Evolutionary conservation across 2,113 vertebrate species (phyloP).

Genomic region (Ciconia maguari): DNA sequence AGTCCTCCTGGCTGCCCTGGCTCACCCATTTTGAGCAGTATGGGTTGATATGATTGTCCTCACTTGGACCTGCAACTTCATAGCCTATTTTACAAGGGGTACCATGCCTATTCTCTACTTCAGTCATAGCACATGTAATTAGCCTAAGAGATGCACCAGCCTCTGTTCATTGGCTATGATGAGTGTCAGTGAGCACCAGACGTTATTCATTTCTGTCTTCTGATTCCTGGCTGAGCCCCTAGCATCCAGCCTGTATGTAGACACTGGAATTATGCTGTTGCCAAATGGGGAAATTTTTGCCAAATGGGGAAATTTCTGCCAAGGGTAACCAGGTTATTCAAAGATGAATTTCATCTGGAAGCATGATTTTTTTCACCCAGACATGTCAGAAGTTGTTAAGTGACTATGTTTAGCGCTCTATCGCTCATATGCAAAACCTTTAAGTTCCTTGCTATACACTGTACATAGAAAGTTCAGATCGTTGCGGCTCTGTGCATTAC

Average conservation of each 20-base stretch:
- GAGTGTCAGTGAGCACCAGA: not conserved
- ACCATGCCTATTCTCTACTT: not conserved
- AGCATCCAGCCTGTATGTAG: not conserved
- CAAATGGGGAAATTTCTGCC: not conserved
- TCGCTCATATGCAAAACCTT: not conserved
- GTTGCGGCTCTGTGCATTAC: not conserved
- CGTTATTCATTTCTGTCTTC: not conserved
- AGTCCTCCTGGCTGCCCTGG: not conserved
- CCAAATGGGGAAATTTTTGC: not conserved
- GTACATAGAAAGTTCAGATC: not conserved
- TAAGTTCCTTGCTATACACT: not conserved
- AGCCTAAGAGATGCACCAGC: not conserved
- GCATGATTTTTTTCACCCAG: not conserved
- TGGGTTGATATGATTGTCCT: not conserved
- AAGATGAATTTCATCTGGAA: not conserved
- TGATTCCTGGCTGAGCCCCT: not conserved
- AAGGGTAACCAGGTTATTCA: not conserved
- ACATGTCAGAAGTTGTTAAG: not conserved
- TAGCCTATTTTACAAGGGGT: not conserved
- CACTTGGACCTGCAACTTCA: not conserved
- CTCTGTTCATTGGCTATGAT: not conserved
- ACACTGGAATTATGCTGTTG: not conserved
- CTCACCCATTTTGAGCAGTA: not conserved
- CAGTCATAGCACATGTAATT: not conserved
- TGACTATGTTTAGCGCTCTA: not conserved